A percentile compares a stretch with the other conserved stretches of the same genome.
These are phyloP conservation scores for Elysia chlorotica DNA, from an alignment of 1,140 invertebrate species.

Conservation along the genomic window DNA sequence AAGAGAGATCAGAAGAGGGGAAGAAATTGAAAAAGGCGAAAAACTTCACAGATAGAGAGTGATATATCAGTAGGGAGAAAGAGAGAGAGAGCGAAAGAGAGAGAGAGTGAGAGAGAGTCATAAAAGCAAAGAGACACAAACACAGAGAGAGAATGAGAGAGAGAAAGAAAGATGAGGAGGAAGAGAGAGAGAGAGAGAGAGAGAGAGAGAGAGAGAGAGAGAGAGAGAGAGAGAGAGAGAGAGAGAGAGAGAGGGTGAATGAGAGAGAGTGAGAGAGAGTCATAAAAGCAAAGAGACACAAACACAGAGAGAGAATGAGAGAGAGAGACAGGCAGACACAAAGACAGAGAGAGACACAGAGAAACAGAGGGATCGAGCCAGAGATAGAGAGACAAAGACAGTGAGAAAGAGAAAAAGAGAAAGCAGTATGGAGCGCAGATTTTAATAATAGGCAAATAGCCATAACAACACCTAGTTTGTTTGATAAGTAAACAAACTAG, in stretches of 20 bases:
- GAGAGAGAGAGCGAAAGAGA: background rate
- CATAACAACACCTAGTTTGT: too few relatives aligned
- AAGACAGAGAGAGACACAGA: constrained; percentile 14
- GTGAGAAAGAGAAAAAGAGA: constrained; percentile 11
- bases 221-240: constrained; percentile 3
- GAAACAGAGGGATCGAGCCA: constrained; percentile 23
- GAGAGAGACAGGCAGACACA: background rate
- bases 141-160: constrained; percentile 9
- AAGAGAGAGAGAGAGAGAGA: constrained; percentile 2
- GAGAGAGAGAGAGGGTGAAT: background rate
- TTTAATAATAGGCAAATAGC: too few relatives aligned
- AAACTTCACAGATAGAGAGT: too few relatives aligned
- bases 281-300: background rate
- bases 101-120: constrained; percentile 9
- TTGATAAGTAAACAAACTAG: too few relatives aligned
- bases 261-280: background rate
- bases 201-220: constrained; percentile 6
- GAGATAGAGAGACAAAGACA: constrained; percentile 22
- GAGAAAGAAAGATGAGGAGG: background rate
- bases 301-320: background rate
- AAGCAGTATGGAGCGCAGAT: background rate
- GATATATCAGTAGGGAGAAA: background rate
- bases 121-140: constrained; percentile 9
- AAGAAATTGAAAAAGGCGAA: too few relatives aligned
- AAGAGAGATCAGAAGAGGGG: background rate